Evolutionary conservation across 1,140 invertebrate species (phyloP), one percentile per base, ranked within the genome.

Genomic region (Ectropis grisescens): DNA sequence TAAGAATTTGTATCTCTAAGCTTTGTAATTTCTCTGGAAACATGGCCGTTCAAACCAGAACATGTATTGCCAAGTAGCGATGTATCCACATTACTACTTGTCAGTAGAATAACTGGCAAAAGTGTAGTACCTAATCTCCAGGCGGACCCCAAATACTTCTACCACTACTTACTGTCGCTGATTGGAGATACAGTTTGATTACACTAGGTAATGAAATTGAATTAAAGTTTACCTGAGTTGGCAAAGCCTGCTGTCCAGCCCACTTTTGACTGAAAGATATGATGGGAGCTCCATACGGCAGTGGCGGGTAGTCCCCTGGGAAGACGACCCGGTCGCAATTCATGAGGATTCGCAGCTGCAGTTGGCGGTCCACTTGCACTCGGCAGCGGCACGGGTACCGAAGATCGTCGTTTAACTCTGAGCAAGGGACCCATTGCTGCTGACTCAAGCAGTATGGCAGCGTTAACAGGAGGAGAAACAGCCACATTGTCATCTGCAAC

Each of bases 321-420:
- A 95, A 94, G n/a, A 93, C 89, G 8, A 93, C 87, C 11, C 86
- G 75, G 72, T 96, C 93, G 65, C 94, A 96, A 62, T 96, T 88
- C 80, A 95, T 85, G 26, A 84, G 71, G 12, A 90, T 80, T 13
- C 82, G 72, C 0, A 85, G 69, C 24, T 83, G 82, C 4, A 86
- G 39, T 0, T 81, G 70, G 15, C 67, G 34, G 32, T 78, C 74
- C 9, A 78, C 74, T 33, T 78, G 72, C 9, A 82, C 71, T 7
- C 70, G 70, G 46, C 89, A 90, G 12, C 65, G 70, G 61, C 88
- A 90, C 0, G 88, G 88, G 37, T 89, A 82, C 1, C 85, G 76
- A 12, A 90, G 69, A 37, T 89, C 86, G 36, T 85, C 81, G 37
- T 88, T 88, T 9, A 90, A 54, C 55, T 90, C 88, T 1, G 85